Conservation (phyloP, 2,888 invertebrate species). For the Brachyopa scutellaris region DNA sequence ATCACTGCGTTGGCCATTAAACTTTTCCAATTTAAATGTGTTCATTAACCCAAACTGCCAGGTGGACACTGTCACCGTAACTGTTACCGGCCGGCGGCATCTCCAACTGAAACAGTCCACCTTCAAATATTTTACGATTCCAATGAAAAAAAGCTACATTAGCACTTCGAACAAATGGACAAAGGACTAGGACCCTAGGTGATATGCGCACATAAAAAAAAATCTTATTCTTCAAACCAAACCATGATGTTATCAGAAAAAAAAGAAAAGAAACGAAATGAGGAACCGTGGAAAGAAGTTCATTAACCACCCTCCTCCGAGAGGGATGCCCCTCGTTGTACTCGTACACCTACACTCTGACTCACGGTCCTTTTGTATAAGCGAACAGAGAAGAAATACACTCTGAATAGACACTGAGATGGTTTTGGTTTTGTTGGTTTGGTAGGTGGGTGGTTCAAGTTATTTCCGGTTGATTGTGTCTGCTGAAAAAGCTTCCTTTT, state of each 20-base stretch:
- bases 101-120: constrained; percentile 1
- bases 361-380: constrained; percentile 20
- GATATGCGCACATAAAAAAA: constrained; percentile 16
- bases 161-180: constrained; percentile 21
- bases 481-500: constrained; percentile 52
- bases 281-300: constrained; percentile 48
- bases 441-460: constrained; percentile 57
- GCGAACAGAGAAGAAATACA: not conserved
- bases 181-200: constrained; percentile 28
- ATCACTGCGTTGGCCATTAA: constrained; percentile 39
- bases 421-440: constrained; percentile 21
- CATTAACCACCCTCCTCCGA: constrained; percentile 53
- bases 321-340: constrained; percentile 19
- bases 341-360: constrained; percentile 6
- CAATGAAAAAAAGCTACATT: constrained; percentile 23
- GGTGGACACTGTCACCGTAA: constrained; percentile 4
- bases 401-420: constrained; percentile 36
- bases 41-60: constrained; percentile 54
- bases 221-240: constrained; percentile 13
- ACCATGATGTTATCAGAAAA: constrained; percentile 34
- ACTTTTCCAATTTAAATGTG: constrained; percentile 71
- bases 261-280: constrained; percentile 42
- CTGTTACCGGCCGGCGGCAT: too few relatives aligned
- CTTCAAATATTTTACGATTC: constrained; percentile 15
- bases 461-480: constrained; percentile 72